Percentiles rank a stretch among this genome's conserved stretches.
phyloP scores from a whole-genome alignment of 92 coral and sea anemone genomes.

The Umimayanthus chanpuru region DNA sequence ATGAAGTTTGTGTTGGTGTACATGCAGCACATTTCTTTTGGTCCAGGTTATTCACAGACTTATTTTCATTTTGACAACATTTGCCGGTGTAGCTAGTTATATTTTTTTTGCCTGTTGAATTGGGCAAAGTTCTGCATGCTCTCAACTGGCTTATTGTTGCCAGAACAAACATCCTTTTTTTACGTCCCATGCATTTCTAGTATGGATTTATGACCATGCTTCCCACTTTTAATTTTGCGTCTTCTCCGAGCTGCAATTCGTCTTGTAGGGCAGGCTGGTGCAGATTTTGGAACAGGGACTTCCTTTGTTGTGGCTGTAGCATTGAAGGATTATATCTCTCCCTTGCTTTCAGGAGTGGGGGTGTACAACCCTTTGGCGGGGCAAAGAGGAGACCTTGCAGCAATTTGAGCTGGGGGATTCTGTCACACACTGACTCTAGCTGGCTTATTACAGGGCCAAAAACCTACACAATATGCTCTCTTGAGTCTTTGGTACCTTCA shows the following conservation, averaged over 20 bases:
- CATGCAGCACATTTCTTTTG: too few species aligned
- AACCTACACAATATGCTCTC: not conserved
- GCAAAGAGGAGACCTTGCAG: not conserved
- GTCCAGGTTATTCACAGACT: too few species aligned
- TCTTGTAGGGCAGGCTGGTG: not conserved
- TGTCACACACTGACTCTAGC: constrained; percentile 10
- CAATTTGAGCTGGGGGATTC: not conserved
- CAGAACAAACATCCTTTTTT: too few species aligned
- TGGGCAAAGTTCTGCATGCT: not conserved
- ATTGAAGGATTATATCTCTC: not conserved
- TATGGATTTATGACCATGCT: not conserved
- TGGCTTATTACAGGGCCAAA: constrained; percentile 13
- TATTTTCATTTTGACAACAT: not conserved
- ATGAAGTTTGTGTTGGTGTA: too few species aligned
- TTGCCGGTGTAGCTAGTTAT: not conserved
- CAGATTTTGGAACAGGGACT: not conserved
- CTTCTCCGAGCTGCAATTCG: constrained; percentile 12
- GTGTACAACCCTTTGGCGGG: not conserved
- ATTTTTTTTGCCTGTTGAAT: not conserved
- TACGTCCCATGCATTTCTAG: too few species aligned
- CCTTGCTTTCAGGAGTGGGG: not conserved
- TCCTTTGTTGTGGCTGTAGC: not conserved
- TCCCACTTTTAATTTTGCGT: not conserved
- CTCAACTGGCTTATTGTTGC: not conserved
- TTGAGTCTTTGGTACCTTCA: constrained; percentile 4